Conservation (phyloP, 2,888 invertebrate genomes). For the Tetropium fuscum region DNA sequence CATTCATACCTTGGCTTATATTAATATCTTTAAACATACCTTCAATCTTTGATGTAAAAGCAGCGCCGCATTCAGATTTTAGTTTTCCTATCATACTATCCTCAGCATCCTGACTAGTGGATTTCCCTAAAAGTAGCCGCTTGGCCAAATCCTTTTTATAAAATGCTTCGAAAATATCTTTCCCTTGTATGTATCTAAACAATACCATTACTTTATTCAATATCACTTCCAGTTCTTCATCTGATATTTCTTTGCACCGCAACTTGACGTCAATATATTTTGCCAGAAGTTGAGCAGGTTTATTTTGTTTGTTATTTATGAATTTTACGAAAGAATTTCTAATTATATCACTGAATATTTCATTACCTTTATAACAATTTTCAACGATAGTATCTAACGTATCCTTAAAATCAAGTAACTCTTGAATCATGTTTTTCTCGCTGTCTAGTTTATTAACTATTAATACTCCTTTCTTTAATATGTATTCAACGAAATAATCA, state of each 20-base stretch:
- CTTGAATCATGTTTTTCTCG: constrained; percentile 93
- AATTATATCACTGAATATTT: constrained; percentile 86
- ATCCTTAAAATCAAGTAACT: constrained; percentile 95
- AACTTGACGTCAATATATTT: constrained; percentile 97
- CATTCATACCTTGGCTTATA: constrained; percentile 93
- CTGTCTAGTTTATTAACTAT: constrained; percentile 91
- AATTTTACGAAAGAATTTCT: constrained; percentile 96
- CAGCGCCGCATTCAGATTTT: constrained; percentile 98
- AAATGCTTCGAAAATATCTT: constrained; percentile 99
- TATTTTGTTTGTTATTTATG: constrained; percentile 95
- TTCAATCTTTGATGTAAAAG: constrained; percentile 97
- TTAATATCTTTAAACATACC: constrained; percentile 99
- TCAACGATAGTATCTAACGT: constrained; percentile 91
- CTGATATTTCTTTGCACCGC: constrained; percentile 93
- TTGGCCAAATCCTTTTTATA: constrained; percentile 99
- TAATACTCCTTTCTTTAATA: constrained; percentile 93
- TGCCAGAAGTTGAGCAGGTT: constrained; percentile 97
- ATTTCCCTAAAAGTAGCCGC: constrained; percentile 93
- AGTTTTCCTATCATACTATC: constrained; percentile 98
- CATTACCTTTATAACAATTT: constrained; percentile 89
- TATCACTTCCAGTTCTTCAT: constrained; percentile 93
- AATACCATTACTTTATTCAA: constrained; percentile 98
- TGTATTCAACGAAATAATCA: constrained; percentile 87
- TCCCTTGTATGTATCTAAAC: constrained; percentile 98
- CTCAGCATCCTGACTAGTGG: constrained; percentile 98